Evolutionary conservation across 92 coral and sea anemone genomes (phyloP).

Genomic region (Heteractis magnifica): DNA sequence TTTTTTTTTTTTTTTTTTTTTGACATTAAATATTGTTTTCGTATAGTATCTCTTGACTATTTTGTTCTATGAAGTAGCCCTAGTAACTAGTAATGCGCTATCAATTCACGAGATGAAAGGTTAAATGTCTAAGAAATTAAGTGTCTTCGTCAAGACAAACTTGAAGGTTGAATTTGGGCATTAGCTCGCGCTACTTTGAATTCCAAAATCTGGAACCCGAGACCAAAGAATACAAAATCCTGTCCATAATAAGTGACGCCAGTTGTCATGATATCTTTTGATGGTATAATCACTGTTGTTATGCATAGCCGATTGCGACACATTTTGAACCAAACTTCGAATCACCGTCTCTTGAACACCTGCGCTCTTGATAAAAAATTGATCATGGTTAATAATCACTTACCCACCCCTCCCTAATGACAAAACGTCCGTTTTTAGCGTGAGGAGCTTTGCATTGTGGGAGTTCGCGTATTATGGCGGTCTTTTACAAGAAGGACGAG

Average conservation of each 20-base stretch:
- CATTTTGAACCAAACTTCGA: neutral
- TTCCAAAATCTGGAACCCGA: neutral
- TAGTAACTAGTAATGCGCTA: neutral
- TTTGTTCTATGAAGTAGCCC: neutral
- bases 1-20: neutral
- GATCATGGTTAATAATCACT: neutral
- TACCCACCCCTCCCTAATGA: conserved; percentile 26
- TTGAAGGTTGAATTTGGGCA: neutral
- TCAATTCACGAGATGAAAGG: neutral
- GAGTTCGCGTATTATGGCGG: conserved; percentile 27
- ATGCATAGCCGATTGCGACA: neutral
- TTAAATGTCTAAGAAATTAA: neutral
- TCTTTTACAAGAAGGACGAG: neutral
- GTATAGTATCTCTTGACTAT: neutral
- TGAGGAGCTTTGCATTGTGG: conserved; percentile 12
- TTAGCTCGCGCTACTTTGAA: neutral
- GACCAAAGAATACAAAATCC: neutral
- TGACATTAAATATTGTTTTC: neutral
- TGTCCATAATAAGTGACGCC: neutral
- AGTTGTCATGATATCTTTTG: neutral
- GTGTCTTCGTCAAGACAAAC: neutral
- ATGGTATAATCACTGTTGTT: neutral
- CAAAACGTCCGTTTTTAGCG: neutral
- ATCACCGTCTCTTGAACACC: neutral
- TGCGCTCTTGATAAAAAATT: neutral